Base-by-base conservation (phyloP, 2,888 invertebrate species). In the Callyntrura guangdongensis region DNA sequence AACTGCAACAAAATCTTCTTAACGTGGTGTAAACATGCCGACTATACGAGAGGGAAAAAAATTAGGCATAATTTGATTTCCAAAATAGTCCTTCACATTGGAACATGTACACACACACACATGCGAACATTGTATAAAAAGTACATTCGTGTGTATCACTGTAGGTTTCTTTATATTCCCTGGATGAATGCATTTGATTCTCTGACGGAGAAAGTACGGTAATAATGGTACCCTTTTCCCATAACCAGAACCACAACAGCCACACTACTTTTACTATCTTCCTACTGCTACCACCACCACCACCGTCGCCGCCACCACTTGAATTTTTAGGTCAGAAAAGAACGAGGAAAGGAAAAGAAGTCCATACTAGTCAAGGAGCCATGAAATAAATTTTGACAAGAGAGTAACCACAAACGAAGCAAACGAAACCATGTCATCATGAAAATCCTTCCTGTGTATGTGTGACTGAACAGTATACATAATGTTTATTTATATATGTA, bases 371-470 rank as follows among this genome's bases (percentile, higher is more conserved):
- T 69, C 84, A 83, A 64, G 83, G 27, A 89, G 49, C 77, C 89
- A 89, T 89, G 84, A 89, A 89, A 89, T 84, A 84, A 88, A 89
- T 89, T 89, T 89, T 88, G 88, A 88, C 88, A 88, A 88, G 88
- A 88, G 88, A 88, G 82, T 88, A 88, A 89, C 89, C 89, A 83
- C 83, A 89, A 89, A 84, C 89, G 89, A 89, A 89, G 89, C 89
- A 89, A 89, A 89, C 89, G 74, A 89, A 89, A 89, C 89, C 89
- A 89, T 89, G 89, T 84, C 89, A 89, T 89, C 89, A 77, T 89
- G 89, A 89, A 89, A 84, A 84, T 88, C 88, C 88, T 77, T 77
- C 77, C 77, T 77, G 77, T 77, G 77, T 77, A 77, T 77, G 77
- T 77, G 77, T 77, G 77, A 77, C 77, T 77, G 77, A 77, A 22